Conservation (phyloP, 1,140 invertebrate species). For the Radopholus similis region DNA sequence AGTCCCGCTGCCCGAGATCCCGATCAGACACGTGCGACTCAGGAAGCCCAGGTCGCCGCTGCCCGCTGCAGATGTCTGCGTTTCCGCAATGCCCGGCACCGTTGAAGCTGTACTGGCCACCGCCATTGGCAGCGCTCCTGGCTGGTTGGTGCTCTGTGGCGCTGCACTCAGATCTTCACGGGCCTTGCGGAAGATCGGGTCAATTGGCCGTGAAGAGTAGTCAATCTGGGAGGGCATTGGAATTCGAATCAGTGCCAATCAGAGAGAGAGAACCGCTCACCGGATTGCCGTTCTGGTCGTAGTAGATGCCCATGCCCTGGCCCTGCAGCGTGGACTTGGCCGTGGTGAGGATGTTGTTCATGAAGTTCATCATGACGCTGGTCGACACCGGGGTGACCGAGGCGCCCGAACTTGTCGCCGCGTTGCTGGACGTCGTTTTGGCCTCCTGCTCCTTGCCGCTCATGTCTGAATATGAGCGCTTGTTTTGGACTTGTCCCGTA, state of each 20-base stretch:
- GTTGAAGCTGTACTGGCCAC: neutral
- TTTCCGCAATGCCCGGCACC: neutral
- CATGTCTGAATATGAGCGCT: conserved; percentile 3
- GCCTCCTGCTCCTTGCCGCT: neutral
- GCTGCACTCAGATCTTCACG: conserved; percentile 33
- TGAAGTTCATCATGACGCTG: conserved; percentile 39
- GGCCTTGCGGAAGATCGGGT: conserved; percentile 45
- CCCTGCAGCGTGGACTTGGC: conserved; percentile 37
- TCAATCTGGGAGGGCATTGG: conserved; percentile 31
- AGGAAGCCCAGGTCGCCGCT: conserved; percentile 10
- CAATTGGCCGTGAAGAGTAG: conserved; percentile 45
- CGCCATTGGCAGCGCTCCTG: neutral
- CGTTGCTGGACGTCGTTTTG: neutral
- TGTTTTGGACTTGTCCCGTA: conserved; percentile 21
- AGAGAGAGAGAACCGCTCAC: neutral
- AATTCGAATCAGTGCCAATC: neutral
- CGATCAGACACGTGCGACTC: conserved; percentile 23
- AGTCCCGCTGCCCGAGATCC: conserved; percentile 11
- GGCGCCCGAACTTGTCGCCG: too few relatives aligned
- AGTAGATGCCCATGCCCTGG: conserved; percentile 36
- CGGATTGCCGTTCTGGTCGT: conserved; percentile 41
- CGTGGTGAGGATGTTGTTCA: conserved; percentile 42
- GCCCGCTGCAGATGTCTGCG: neutral
- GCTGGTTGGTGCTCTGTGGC: neutral
- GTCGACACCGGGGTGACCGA: conserved; percentile 18